phyloP scores from a whole-genome alignment of 2,797 vertebrate genomes.

The Falco berigora region DNA sequence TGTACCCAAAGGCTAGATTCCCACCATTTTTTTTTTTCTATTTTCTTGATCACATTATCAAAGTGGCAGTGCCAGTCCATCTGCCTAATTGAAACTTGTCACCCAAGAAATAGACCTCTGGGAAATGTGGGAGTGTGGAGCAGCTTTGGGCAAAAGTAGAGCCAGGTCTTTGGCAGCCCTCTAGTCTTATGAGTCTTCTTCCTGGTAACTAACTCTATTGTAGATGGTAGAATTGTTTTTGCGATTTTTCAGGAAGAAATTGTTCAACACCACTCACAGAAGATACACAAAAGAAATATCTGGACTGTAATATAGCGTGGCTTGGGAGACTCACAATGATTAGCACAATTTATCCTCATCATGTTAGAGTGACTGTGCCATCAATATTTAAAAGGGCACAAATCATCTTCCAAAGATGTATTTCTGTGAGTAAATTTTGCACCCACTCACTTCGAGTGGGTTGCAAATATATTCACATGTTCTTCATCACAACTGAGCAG shows the following conservation, averaged over 20 bases:
- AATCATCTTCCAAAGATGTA: background rate
- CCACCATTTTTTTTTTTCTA: background rate
- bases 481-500: background rate
- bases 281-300: background rate
- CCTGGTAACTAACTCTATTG: background rate
- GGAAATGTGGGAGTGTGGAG: background rate
- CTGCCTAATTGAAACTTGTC: background rate
- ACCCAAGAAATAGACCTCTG: rapidly evolving
- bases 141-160: background rate
- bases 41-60: background rate
- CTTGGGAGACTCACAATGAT: background rate
- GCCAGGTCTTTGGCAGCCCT: background rate
- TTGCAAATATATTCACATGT: background rate
- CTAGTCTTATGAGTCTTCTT: background rate
- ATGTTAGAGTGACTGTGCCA: background rate
- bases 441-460: background rate
- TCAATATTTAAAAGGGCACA: slow-evolving; percentile 24
- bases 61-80: background rate
- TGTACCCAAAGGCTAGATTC: background rate
- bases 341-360: slow-evolving; percentile 10
- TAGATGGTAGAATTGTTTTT: background rate
- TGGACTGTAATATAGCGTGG: background rate
- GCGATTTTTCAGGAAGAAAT: background rate
- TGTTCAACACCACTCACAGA: background rate
- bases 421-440: slow-evolving; percentile 35